phyloP scores from a whole-genome alignment of 2,113 vertebrate species.

The Alligator sinensis region DNA sequence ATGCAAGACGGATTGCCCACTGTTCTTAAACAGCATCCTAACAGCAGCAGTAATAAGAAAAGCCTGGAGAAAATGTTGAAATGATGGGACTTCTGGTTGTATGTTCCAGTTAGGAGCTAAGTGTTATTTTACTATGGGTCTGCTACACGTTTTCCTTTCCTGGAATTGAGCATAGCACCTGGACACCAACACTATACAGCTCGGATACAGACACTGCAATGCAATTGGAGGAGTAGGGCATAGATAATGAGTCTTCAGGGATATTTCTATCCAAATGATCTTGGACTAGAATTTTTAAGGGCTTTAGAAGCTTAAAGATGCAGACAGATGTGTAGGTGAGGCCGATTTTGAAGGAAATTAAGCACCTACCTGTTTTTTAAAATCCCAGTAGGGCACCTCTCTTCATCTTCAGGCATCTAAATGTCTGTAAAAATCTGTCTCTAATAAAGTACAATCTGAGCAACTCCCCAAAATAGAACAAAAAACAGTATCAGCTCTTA shows the following conservation, averaged over 20 bases:
- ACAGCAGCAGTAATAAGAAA: neutral
- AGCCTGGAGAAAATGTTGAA: neutral
- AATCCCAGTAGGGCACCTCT: neutral
- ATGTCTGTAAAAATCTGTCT: neutral
- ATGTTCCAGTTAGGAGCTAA: neutral
- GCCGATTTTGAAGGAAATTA: neutral
- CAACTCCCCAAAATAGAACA: neutral
- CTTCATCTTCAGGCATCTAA: neutral
- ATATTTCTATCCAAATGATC: neutral
- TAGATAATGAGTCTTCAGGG: no score
- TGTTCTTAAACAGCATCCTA: neutral
- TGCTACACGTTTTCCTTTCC: neutral
- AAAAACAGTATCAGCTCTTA: neutral
- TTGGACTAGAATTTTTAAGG: neutral
- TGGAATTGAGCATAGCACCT: fast-evolving
- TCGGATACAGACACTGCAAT: neutral
- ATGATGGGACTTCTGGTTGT: neutral
- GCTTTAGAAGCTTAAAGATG: neutral
- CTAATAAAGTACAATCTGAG: neutral
- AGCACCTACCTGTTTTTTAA: neutral
- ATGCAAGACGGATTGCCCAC: neutral
- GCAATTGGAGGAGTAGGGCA: neutral
- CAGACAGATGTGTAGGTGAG: neutral
- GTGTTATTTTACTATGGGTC: neutral
- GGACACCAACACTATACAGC: neutral